Evolutionary conservation across 2,113 vertebrate species (phyloP).

Genomic region (Aldabrachelys gigantea): DNA sequence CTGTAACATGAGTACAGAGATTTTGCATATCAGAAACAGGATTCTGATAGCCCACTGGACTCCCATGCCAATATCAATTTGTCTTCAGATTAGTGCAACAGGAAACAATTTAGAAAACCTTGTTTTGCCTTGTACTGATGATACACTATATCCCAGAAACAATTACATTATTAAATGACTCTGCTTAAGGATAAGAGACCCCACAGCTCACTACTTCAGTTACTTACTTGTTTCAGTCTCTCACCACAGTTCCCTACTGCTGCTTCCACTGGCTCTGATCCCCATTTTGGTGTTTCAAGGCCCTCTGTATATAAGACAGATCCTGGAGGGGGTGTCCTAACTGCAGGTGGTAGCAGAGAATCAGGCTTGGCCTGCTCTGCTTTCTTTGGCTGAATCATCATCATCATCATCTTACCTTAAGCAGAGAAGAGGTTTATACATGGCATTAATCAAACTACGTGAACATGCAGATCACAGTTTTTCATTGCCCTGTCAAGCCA

Average conservation of each 20-base stretch:
- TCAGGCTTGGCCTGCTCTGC: slow-evolving; percentile 3
- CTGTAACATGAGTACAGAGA: not conserved
- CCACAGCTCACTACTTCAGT: not conserved
- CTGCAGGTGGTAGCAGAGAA: not conserved
- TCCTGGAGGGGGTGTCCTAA: slow-evolving; percentile 40
- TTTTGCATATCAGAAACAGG: not conserved
- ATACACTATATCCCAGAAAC: not conserved
- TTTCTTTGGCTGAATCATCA: slow-evolving; percentile 19
- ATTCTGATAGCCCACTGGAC: not conserved
- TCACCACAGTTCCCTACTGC: not conserved
- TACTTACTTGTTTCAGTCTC: slow-evolving; percentile 67
- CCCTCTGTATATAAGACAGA: not conserved
- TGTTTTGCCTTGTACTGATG: not conserved
- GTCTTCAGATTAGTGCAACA: too few species aligned
- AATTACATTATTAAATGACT: not conserved
- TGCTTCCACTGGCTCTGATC: not conserved
- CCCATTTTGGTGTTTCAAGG: not conserved
- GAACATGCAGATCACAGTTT: not conserved
- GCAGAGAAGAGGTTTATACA: not conserved
- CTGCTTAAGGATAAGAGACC: fast-evolving
- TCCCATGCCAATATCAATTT: not conserved
- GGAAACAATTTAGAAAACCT: not conserved
- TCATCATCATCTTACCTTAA: slow-evolving; percentile 36
- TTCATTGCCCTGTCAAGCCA: not conserved
- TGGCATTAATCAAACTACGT: not conserved